Evolutionary conservation across 2,113 vertebrate genomes (phyloP).

Genomic region (Istiophorus platypterus): DNA sequence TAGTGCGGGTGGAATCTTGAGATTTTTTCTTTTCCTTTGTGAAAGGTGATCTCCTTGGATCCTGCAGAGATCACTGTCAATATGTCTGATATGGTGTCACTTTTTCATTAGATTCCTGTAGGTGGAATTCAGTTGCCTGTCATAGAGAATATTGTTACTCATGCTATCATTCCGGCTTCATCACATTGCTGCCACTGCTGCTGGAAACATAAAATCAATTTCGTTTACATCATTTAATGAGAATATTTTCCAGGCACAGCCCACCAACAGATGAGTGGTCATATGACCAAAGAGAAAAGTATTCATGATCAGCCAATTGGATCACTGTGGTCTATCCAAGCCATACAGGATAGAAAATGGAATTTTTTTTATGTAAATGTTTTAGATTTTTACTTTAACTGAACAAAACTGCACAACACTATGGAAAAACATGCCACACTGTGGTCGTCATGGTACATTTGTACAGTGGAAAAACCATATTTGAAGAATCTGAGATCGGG

Average conservation of each 20-base stretch:
- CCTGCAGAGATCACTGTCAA: slow-evolving; percentile 5
- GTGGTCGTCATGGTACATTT: slow-evolving; percentile 48
- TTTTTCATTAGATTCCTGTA: not conserved
- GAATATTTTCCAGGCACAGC: slow-evolving; percentile 24
- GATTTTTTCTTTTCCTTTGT: not conserved
- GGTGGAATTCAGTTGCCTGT: not conserved
- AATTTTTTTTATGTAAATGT: slow-evolving; percentile 4
- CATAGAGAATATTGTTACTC: not conserved
- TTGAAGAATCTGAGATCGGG: slow-evolving; percentile 51
- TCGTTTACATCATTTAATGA: not conserved
- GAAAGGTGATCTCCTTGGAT: not conserved
- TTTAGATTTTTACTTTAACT: not conserved
- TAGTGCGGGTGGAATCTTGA: not conserved
- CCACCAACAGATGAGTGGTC: not conserved
- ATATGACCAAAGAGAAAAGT: slow-evolving; percentile 5
- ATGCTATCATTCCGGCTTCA: not conserved
- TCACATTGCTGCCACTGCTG: not conserved
- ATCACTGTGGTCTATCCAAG: not conserved
- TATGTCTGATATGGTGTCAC: not conserved
- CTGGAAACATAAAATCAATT: slow-evolving; percentile 11
- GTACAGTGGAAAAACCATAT: slow-evolving; percentile 47
- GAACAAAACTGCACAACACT: slow-evolving; percentile 11
- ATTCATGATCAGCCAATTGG: not conserved
- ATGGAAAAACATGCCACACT: slow-evolving; percentile 41
- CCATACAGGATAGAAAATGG: not conserved